Evolutionary conservation across 2,797 vertebrate species (phyloP).

Genomic region (Discoglossus pictus): DNA sequence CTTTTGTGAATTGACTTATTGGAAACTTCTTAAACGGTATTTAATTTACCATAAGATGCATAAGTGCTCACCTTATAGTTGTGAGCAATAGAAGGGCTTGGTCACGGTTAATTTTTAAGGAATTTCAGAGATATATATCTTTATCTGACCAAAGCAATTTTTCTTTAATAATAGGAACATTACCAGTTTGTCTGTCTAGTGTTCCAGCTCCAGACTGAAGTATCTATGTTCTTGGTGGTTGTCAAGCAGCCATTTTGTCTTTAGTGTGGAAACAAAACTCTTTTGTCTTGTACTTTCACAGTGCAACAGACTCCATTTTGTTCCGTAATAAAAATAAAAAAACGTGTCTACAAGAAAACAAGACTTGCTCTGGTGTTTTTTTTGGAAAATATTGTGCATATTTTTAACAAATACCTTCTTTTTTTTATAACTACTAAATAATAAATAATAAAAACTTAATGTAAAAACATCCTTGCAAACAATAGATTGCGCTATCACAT

Average conservation of each 20-base stretch:
- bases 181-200: conserved; percentile 41
- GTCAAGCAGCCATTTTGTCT: conserved; percentile 50
- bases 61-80: conserved; percentile 28
- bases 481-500: no score
- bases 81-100: conserved; percentile 49
- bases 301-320: conserved; percentile 48
- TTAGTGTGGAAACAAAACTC: conserved; percentile 23
- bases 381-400: no score
- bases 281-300: conserved; percentile 47
- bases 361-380: conserved; percentile 2
- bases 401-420: no score
- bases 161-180: conserved; percentile 34
- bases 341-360: conserved; percentile 21
- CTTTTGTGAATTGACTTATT: conserved; percentile 38
- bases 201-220: conserved; percentile 32
- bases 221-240: conserved; percentile 37
- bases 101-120: conserved; percentile 45
- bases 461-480: no score
- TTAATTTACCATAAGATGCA: conserved; percentile 32
- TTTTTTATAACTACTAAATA: no score
- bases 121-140: conserved; percentile 46
- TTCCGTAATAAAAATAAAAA: conserved; percentile 42
- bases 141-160: conserved; percentile 41
- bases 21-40: conserved; percentile 28
- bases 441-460: no score